phyloP scores from a whole-genome alignment of 2,113 vertebrate species.

The Mesembrinibis cayennensis region DNA sequence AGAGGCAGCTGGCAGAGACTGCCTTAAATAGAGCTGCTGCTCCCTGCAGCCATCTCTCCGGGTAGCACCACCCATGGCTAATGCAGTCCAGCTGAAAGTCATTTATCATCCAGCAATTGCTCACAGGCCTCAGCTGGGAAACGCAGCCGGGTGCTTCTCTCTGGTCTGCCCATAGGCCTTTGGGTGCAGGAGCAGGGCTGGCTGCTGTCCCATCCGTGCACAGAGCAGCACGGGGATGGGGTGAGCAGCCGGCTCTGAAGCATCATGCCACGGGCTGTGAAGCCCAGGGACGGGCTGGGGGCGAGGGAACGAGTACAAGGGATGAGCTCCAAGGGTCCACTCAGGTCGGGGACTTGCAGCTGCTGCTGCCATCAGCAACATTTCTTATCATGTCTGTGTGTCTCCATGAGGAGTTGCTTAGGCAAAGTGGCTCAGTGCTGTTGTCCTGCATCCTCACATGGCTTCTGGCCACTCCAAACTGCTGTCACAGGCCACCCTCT shows the following conservation, averaged over 20 bases:
- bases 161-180: not conserved
- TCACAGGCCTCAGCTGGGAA: not conserved
- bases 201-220: fast-evolving
- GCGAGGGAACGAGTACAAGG: not conserved
- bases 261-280: fast-evolving
- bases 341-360: not conserved
- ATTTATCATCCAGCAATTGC: not conserved
- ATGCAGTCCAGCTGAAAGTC: constrained; percentile 38
- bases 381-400: fast-evolving
- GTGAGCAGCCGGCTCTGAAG: not conserved
- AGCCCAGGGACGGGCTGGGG: fast-evolving
- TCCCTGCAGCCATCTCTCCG: not conserved
- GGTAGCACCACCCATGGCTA: constrained; percentile 59
- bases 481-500: not conserved
- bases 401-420: too few relatives aligned
- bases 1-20: not conserved
- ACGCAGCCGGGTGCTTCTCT: not conserved
- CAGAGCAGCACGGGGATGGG: fast-evolving
- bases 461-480: not conserved
- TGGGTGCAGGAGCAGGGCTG: not conserved
- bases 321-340: not conserved
- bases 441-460: not conserved
- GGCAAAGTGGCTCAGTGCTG: not conserved
- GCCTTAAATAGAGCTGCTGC: constrained; percentile 11
- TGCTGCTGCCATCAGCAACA: not conserved